phyloP scores from a whole-genome alignment of 2,797 vertebrate species.

The Smutsia gigantea region DNA sequence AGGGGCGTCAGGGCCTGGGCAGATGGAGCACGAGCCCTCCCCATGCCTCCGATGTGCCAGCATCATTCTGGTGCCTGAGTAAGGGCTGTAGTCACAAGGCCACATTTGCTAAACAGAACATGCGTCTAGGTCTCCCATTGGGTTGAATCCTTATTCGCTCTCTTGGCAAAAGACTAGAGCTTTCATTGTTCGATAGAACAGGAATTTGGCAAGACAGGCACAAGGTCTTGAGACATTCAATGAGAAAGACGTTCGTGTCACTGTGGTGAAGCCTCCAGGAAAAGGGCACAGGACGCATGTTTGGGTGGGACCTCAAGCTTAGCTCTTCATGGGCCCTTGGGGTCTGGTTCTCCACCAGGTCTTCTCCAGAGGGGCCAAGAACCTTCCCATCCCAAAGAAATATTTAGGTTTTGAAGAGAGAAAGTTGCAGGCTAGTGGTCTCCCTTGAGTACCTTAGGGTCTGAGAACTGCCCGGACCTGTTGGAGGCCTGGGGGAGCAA shows the following conservation, averaged over 20 bases:
- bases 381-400: not conserved
- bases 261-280: not conserved
- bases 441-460: not conserved
- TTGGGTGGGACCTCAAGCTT: conserved; percentile 36
- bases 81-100: not conserved
- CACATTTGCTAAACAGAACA: conserved; percentile 5
- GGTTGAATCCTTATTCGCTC: conserved; percentile 51
- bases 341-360: not conserved
- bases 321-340: conserved; percentile 8
- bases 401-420: not conserved
- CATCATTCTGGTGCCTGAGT: not conserved
- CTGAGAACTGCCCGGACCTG: not conserved
- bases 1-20: rapidly evolving
- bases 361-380: not conserved
- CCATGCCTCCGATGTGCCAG: rapidly evolving
- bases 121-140: conserved; percentile 5
- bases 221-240: conserved; percentile 64
- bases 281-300: conserved; percentile 26
- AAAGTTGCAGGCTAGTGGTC: not conserved
- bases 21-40: rapidly evolving
- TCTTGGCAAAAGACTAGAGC: conserved; percentile 76
- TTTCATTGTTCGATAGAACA: conserved; percentile 73
- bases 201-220: conserved; percentile 67
- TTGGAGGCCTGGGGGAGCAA: rapidly evolving
- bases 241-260: conserved; percentile 48